These are phyloP conservation scores for Macaria notata DNA, from an alignment of 2,888 invertebrate species.

Conservation along the genomic window DNA sequence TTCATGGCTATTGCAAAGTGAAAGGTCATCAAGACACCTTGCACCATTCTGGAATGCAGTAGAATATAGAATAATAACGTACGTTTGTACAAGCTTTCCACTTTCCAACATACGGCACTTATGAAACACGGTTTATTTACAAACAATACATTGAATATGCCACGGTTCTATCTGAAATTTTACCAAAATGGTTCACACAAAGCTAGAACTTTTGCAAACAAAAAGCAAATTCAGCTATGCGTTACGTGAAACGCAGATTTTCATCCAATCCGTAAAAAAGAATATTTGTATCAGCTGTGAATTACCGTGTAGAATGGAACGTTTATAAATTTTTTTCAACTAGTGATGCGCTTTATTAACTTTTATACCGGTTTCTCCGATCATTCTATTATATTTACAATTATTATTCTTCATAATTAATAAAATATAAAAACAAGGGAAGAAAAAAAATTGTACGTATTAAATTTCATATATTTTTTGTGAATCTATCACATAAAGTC, in stretches of 20 bases:
- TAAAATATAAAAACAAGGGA: too few relatives aligned
- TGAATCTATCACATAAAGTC: too few relatives aligned
- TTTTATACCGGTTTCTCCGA: too few relatives aligned
- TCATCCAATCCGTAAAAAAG: too few relatives aligned
- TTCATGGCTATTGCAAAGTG: constrained; percentile 17
- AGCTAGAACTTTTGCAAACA: constrained; percentile 39
- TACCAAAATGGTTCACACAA: constrained; percentile 36
- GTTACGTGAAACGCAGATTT: constrained; percentile 14
- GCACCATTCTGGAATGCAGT: constrained; percentile 3
- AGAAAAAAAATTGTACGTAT: too few relatives aligned
- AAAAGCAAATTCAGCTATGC: constrained; percentile 24
- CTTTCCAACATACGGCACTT: constrained; percentile 15
- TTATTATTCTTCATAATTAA: too few relatives aligned
- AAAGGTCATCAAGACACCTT: constrained; percentile 23
- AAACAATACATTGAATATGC: constrained; percentile 39
- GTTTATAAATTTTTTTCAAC: too few relatives aligned
- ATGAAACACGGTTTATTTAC: constrained; percentile 32
- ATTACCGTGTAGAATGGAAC: too few relatives aligned
- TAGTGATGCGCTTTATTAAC: too few relatives aligned
- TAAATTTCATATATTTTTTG: too few relatives aligned
- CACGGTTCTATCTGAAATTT: constrained; percentile 51
- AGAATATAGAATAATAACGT: constrained; percentile 7
- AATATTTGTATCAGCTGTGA: too few relatives aligned
- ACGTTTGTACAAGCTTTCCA: constrained; percentile 17
- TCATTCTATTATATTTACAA: too few relatives aligned